phyloP scores from a whole-genome alignment of 2,888 invertebrate genomes.

The Eupithecia inturbata region DNA sequence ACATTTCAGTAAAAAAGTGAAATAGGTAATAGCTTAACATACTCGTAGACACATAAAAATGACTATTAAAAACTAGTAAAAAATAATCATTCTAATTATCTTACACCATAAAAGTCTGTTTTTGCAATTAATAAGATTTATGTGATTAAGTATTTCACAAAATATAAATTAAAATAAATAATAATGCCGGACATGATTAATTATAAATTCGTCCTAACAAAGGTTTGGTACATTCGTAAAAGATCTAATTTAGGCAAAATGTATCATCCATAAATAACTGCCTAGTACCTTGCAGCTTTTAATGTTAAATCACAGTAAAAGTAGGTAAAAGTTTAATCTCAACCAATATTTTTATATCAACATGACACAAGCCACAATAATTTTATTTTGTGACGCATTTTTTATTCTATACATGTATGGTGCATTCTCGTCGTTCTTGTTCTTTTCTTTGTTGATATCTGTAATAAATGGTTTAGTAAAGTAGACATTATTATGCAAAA shows the following conservation, averaged over 20 bases:
- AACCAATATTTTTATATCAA: constrained; percentile 22
- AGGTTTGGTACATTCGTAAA: neutral
- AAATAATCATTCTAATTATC: neutral
- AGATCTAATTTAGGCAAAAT: neutral
- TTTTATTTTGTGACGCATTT: constrained; percentile 40
- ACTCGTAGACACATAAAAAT: neutral
- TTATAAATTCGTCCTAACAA: neutral
- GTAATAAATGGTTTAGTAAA: constrained; percentile 48
- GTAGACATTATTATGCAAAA: neutral
- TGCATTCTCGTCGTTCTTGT: constrained; percentile 89
- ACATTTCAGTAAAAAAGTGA: neutral
- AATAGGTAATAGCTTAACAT: neutral
- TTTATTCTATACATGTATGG: constrained; percentile 87
- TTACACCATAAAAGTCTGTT: neutral
- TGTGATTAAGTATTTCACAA: neutral
- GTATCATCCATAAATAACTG: neutral
- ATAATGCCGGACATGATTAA: neutral
- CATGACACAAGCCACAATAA: constrained; percentile 36
- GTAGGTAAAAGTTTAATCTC: constrained; percentile 10
- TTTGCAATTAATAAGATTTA: neutral
- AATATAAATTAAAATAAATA: neutral
- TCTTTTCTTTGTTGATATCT: constrained; percentile 90
- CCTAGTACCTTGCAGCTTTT: constrained; percentile 12
- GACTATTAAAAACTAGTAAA: neutral
- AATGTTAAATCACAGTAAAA: constrained; percentile 33